Conservation (phyloP, 2,888 invertebrate genomes). For the Koerneria pararmatus region DNA sequence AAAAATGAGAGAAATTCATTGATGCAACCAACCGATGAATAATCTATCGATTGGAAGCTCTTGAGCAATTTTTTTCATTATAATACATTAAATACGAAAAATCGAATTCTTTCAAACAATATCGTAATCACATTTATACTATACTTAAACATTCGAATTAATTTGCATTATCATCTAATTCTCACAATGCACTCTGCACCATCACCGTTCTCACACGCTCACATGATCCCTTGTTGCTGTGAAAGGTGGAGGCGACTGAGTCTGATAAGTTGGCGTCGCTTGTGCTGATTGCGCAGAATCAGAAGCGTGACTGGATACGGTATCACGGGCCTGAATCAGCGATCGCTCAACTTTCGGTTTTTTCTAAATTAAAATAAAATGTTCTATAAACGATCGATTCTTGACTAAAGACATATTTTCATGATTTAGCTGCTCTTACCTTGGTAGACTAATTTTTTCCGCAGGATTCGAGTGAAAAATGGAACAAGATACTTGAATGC, state of each 20-base stretch:
- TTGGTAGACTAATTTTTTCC: background rate
- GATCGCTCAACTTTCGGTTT: background rate
- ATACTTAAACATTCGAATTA: background rate
- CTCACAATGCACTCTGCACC: too few species aligned
- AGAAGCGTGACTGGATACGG: slow-evolving; percentile 15
- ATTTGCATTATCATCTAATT: background rate
- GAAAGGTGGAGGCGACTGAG: slow-evolving; percentile 21
- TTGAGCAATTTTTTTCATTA: too few species aligned
- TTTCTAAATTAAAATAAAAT: background rate
- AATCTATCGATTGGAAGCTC: too few species aligned
- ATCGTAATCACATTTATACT: background rate
- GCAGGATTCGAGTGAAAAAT: background rate
- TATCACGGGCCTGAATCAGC: slow-evolving; percentile 15
- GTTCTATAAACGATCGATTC: background rate
- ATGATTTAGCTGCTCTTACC: too few species aligned
- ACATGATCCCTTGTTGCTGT: slow-evolving; percentile 18
- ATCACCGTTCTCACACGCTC: slow-evolving; percentile 2
- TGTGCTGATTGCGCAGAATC: slow-evolving; percentile 20
- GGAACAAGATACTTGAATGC: background rate
- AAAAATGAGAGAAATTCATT: too few species aligned
- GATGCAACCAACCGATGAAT: too few species aligned
- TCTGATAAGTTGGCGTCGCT: slow-evolving; percentile 20
- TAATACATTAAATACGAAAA: too few species aligned
- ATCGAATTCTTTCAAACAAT: background rate
- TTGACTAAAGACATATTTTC: too few species aligned